Evolutionary conservation across 2,797 vertebrate genomes (phyloP).

Genomic region (Streptopelia turtur): DNA sequence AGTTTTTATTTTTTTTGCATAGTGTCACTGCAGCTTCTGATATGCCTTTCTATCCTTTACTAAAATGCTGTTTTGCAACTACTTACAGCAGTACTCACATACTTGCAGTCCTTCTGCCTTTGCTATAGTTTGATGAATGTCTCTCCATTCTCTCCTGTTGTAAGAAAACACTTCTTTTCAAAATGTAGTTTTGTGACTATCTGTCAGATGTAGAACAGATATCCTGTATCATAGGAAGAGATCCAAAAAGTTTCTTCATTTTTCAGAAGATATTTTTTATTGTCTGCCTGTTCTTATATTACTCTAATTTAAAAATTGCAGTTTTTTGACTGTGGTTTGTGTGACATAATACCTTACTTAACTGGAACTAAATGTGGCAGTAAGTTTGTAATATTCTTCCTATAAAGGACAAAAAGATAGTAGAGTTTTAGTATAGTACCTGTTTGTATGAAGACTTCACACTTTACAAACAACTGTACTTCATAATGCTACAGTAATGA

Average conservation of each 20-base stretch:
- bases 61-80: constrained; percentile 14
- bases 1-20: neutral
- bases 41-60: constrained; percentile 16
- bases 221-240: neutral
- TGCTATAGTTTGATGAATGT: neutral
- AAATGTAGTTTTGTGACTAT: neutral
- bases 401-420: neutral
- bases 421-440: neutral
- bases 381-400: neutral
- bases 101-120: neutral
- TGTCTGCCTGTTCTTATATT: neutral
- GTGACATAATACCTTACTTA: neutral
- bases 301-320: neutral
- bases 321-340: neutral
- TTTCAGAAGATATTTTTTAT: neutral
- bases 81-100: neutral
- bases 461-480: neutral
- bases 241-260: neutral
- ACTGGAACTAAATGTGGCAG: neutral
- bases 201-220: neutral
- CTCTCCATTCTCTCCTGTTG: neutral
- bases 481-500: neutral
- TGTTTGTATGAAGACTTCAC: neutral
- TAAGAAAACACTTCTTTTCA: neutral
- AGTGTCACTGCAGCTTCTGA: constrained; percentile 33